Evolutionary conservation across 2,113 vertebrate species (phyloP).

Genomic region (Camelus bactrianus): DNA sequence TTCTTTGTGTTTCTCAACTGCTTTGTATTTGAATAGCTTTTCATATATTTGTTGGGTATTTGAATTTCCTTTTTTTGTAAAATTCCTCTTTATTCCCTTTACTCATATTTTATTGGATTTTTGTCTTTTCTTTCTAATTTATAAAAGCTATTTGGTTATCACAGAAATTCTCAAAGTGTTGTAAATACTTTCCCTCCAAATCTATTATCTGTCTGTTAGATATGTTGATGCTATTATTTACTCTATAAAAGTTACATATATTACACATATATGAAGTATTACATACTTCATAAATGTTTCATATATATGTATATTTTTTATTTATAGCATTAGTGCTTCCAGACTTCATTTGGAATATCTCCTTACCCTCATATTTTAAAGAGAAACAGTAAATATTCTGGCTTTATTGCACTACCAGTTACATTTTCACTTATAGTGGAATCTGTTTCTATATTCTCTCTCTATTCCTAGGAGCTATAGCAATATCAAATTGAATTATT

Average conservation of each 20-base stretch:
- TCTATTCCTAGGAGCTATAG: background rate
- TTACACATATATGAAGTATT: background rate
- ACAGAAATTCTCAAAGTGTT: background rate
- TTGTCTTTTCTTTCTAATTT: background rate
- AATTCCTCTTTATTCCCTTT: background rate
- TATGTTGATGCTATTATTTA: background rate
- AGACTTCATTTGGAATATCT: background rate
- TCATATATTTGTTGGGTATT: background rate
- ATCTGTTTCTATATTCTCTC: background rate
- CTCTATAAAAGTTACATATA: background rate
- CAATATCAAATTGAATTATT: background rate
- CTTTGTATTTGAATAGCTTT: background rate
- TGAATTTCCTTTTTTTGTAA: background rate
- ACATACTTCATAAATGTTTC: no score
- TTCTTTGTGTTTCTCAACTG: background rate
- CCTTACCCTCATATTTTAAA: background rate
- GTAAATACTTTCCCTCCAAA: background rate
- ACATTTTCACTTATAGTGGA: background rate
- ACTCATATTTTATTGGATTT: background rate
- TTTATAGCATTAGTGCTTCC: background rate
- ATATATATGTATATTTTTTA: no score
- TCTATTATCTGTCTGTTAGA: background rate
- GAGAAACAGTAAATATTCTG: background rate
- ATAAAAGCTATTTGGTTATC: constrained; percentile 1
- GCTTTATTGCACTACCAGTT: background rate